Conservation (phyloP, 2,113 vertebrate species). For the Australoheros scitulus region DNA sequence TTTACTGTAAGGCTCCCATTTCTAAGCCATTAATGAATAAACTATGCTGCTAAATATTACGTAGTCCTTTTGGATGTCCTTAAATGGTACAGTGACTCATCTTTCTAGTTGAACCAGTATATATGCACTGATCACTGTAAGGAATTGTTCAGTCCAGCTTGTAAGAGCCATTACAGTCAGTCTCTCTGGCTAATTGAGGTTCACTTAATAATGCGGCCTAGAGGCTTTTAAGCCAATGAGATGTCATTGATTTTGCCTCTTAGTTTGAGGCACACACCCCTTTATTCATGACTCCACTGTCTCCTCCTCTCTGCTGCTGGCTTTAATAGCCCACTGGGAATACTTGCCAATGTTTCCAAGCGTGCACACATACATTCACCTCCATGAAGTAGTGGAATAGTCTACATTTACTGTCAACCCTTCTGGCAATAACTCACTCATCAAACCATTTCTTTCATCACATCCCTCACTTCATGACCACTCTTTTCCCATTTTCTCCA, state of each 20-base stretch:
- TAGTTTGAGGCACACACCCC: conserved; percentile 34
- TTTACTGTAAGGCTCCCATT: background rate
- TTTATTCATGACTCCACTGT: conserved; percentile 49
- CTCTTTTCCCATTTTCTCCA: conserved; percentile 25
- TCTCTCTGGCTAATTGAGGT: conserved; percentile 69
- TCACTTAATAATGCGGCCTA: conserved; percentile 65
- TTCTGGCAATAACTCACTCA: conserved; percentile 61
- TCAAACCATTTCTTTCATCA: conserved; percentile 52
- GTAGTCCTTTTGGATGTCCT: background rate
- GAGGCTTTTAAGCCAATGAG: conserved; percentile 79
- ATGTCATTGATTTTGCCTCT: conserved; percentile 74
- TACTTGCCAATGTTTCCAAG: conserved; percentile 55
- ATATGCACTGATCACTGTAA: conserved; percentile 27
- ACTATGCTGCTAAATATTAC: background rate
- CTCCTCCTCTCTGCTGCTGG: conserved; percentile 34
- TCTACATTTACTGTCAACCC: conserved; percentile 64
- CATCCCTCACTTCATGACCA: conserved; percentile 17
- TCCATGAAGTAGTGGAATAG: conserved; percentile 66
- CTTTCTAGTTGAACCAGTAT: conserved; percentile 20
- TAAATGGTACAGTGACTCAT: conserved; percentile 31
- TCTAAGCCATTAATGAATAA: background rate
- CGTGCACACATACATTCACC: conserved; percentile 36
- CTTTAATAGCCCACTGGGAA: conserved; percentile 62
- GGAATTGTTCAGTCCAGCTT: conserved; percentile 25
- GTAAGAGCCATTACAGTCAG: conserved; percentile 38